Conservation (phyloP, 2,888 invertebrate genomes). For the Eledona agricola region DNA sequence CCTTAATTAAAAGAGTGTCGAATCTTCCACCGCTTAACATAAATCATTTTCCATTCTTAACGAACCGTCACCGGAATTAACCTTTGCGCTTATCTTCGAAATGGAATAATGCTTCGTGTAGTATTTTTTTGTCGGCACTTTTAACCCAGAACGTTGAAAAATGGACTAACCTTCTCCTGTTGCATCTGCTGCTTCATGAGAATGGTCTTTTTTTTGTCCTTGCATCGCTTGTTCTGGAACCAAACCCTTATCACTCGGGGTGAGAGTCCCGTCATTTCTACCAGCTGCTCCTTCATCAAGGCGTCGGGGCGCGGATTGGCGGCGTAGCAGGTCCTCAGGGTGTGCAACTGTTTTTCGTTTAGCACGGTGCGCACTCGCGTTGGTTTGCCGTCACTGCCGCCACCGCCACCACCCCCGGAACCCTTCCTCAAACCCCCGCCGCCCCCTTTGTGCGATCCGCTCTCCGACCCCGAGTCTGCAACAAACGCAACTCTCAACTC, state of each 20-base stretch:
- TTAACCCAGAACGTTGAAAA: no score
- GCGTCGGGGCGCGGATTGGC: slow-evolving; percentile 99
- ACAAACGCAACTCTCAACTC: slow-evolving; percentile 41
- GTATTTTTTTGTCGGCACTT: no score
- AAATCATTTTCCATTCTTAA: no score
- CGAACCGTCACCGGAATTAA: no score
- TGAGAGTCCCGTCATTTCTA: slow-evolving; percentile 97
- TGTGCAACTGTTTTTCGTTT: slow-evolving; percentile 98
- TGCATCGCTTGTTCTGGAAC: slow-evolving; percentile 99
- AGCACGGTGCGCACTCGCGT: slow-evolving; percentile 98
- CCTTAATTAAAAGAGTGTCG: no score
- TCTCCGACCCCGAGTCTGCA: slow-evolving; percentile 93
- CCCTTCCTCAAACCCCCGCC: slow-evolving; percentile 62
- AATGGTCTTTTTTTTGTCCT: slow-evolving; percentile 96
- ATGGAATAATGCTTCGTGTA: no score
- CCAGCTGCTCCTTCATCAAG: slow-evolving; percentile 98
- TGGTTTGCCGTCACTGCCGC: slow-evolving; percentile 88
- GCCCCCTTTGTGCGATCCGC: slow-evolving; percentile 86
- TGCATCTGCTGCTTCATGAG: slow-evolving; percentile 98
- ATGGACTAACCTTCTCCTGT: slow-evolving; percentile 87
- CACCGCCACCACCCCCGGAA: slow-evolving; percentile 64
- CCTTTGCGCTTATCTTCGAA: no score
- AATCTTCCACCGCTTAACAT: no score
- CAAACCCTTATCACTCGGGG: slow-evolving; percentile 98
- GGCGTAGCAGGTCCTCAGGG: slow-evolving; percentile 95